Evolutionary conservation across 2,113 vertebrate species (phyloP), one percentile per base, ranked within the genome.

Genomic region (Neomonachus schauinslandi): DNA sequence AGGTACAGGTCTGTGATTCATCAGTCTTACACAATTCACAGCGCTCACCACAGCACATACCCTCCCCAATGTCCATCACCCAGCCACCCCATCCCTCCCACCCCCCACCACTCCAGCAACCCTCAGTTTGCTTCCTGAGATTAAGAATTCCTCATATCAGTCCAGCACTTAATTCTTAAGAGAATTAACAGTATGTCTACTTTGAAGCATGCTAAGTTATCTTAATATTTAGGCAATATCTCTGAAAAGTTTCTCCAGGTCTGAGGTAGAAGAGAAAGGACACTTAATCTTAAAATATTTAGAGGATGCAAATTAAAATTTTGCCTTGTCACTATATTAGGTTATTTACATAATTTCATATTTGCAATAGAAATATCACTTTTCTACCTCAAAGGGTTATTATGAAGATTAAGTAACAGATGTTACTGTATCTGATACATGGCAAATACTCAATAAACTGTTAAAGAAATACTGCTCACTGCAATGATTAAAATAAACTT

Each of bases 191-290:
- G 55, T 24, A 72, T 33, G 4, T 69, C 39, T 46, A 89, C 33
- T 81, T 33, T 12, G 39, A 80, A 59, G 33, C 53, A 49, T 14
- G 13, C 51, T 79, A 93, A 94, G 24, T 82, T 59, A 72, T 28
- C 61, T 88, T 81, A 90, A 21, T 19, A 71, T 69, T 46, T 46
- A 92, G 7, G 26, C 16, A 92, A n/a, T 4, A 82, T 57, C 46
- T 93, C 84, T 82, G 46, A 89, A 89, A 93, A 93, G 36, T 36
- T 82, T 57, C 55, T 81, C 51, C 59, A 91, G 16, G 74, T 61
- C 81, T 95, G 26, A 92, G 26, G n/a, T 49, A 31, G 21, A 79
- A 95, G 4, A 89, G 51, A 94, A 95, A 76, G 42, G 63, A 51
- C 31, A 72, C 3, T 71, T 80, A 57, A 57, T 57, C 46, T 77